These are phyloP conservation scores for Oscheius sp. DNA, from an alignment of 2,888 invertebrate species.

Conservation along the genomic window DNA sequence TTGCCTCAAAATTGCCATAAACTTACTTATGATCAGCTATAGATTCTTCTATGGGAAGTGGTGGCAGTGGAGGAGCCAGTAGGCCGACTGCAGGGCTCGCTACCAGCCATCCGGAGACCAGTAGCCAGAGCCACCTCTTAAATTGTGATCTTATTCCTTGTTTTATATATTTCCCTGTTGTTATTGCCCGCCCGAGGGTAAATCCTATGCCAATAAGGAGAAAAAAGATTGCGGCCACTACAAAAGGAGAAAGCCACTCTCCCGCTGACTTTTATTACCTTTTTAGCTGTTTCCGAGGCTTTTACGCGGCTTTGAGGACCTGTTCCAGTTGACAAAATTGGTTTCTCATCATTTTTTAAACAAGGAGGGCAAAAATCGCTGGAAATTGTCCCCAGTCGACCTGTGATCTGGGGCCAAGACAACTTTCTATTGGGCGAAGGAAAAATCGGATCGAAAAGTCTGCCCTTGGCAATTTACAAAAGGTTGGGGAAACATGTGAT, in stretches of 20 bases:
- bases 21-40: constrained; percentile 1
- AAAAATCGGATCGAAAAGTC: constrained; percentile 20
- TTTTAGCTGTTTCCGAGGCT: too few relatives aligned
- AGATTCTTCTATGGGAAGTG: constrained; percentile 17
- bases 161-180: too few relatives aligned
- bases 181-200: neutral
- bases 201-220: neutral
- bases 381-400: too few relatives aligned
- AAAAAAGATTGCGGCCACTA: neutral
- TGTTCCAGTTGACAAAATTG: too few relatives aligned
- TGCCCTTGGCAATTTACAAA: too few relatives aligned
- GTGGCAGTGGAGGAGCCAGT: constrained; percentile 21
- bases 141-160: neutral
- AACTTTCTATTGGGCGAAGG: too few relatives aligned
- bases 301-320: too few relatives aligned
- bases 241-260: neutral
- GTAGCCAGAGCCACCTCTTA: neutral
- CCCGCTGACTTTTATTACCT: neutral
- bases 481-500: too few relatives aligned
- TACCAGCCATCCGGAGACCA: neutral
- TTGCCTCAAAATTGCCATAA: neutral
- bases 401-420: too few relatives aligned
- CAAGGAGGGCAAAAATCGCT: too few relatives aligned
- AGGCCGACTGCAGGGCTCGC: neutral
- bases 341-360: too few relatives aligned